Evolutionary conservation across 2,888 invertebrate species (phyloP).

Genomic region (Nycteola revayana): DNA sequence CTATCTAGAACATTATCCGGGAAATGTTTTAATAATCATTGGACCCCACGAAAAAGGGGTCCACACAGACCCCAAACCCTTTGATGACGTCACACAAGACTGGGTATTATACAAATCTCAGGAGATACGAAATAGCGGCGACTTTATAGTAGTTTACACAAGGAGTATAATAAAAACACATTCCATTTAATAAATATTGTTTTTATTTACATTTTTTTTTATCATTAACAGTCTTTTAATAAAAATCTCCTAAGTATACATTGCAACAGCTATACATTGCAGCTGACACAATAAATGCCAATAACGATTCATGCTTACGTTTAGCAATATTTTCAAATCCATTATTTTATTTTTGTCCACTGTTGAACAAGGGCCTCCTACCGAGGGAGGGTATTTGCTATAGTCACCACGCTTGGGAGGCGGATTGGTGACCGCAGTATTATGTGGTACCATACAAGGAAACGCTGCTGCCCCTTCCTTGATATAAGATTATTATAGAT

Average conservation of each 20-base stretch:
- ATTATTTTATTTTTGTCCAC: no score
- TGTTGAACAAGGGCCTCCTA: no score
- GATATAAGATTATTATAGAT: no score
- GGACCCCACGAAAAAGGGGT: slow-evolving; percentile 86
- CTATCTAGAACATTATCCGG: slow-evolving; percentile 84
- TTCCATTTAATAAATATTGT: slow-evolving; percentile 31
- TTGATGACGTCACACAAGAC: slow-evolving; percentile 76
- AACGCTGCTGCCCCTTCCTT: no score
- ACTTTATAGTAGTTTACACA: slow-evolving; percentile 85
- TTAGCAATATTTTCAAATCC: no score
- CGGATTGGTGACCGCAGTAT: no score
- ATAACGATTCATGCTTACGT: no score
- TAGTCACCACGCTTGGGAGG: no score
- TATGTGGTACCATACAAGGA: no score
- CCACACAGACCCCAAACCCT: slow-evolving; percentile 87
- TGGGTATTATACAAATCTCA: slow-evolving; percentile 83
- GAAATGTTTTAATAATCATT: slow-evolving; percentile 87
- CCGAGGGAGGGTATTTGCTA: no score
- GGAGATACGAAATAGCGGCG: slow-evolving; percentile 83
- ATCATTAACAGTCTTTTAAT: slow-evolving; percentile 28
- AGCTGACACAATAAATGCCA: slow-evolving; percentile 7
- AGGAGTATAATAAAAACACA: slow-evolving; percentile 21
- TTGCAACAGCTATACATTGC: not conserved
- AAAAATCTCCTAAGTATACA: not conserved
- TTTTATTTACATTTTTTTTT: not conserved